These are phyloP conservation scores for Scaptomyza montana DNA, from an alignment of 1,140 invertebrate species.

Conservation along the genomic window DNA sequence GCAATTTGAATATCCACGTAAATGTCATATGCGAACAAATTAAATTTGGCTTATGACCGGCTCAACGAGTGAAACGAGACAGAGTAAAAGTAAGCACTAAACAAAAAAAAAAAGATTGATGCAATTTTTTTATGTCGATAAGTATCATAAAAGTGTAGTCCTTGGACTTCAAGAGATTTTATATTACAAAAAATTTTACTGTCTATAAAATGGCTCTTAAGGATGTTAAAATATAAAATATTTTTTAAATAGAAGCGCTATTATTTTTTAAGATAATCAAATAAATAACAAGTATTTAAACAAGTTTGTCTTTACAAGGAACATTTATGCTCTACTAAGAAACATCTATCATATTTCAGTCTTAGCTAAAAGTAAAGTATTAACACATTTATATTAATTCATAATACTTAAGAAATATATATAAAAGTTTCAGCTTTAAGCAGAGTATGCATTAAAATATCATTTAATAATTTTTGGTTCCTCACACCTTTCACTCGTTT, in stretches of 20 bases:
- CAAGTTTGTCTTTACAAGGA: too few species aligned
- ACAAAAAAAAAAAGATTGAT: constrained; percentile 21
- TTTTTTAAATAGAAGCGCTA: not conserved
- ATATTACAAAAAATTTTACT: constrained; percentile 19
- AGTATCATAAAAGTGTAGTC: constrained; percentile 24
- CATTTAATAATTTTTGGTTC: not conserved
- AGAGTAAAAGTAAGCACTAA: not conserved
- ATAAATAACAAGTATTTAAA: too few species aligned
- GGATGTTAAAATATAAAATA: constrained; percentile 3
- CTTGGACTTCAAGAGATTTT: constrained; percentile 13
- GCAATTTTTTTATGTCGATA: constrained; percentile 27
- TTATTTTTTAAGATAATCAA: too few species aligned
- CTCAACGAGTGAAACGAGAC: constrained; percentile 12
- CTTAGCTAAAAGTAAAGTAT: too few species aligned
- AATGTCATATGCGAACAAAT: constrained; percentile 76
- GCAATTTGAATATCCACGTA: constrained; percentile 76
- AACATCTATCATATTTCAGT: too few species aligned
- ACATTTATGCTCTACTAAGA: too few species aligned
- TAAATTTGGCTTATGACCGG: constrained; percentile 72
- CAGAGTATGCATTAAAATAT: not conserved
- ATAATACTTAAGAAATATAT: too few species aligned
- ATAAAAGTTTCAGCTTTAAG: not conserved
- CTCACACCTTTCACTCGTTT: too few species aligned
- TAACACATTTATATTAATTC: too few species aligned
- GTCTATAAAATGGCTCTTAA: constrained; percentile 24